These are phyloP conservation scores for Synanthedon myopaeformis DNA, from an alignment of 2,888 invertebrate genomes.

Conservation along the genomic window DNA sequence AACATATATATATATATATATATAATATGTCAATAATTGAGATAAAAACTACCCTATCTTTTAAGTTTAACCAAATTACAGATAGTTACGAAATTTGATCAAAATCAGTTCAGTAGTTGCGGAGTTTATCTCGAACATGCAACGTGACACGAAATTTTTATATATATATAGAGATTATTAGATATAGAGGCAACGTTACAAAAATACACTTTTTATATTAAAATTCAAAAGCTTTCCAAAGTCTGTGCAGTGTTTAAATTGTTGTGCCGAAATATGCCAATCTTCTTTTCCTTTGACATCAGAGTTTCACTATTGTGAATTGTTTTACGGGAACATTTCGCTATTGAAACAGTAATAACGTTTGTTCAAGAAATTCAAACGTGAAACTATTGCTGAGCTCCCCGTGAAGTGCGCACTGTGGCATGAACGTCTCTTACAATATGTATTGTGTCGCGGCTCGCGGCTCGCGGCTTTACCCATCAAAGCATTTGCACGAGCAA, in stretches of 20 bases:
- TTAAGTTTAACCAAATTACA: no score
- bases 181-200: neutral
- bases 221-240: conserved; percentile 1
- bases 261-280: conserved; percentile 33
- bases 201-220: conserved; percentile 5
- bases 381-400: conserved; percentile 49
- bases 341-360: conserved; percentile 59
- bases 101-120: no score
- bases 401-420: conserved; percentile 24
- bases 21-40: no score
- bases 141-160: no score
- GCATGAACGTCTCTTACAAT: conserved; percentile 31
- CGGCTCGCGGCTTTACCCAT: conserved; percentile 13
- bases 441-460: conserved; percentile 20
- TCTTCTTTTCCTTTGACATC: conserved; percentile 55
- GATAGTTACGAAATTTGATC: no score
- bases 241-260: conserved; percentile 23
- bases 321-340: conserved; percentile 53
- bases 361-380: conserved; percentile 63
- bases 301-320: conserved; percentile 56
- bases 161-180: no score
- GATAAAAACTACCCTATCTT: no score
- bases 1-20: no score
- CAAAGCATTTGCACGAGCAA: conserved; percentile 27
- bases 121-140: no score